Evolutionary conservation across 2,888 invertebrate genomes (phyloP).

Genomic region (Chrysolina haemoptera): DNA sequence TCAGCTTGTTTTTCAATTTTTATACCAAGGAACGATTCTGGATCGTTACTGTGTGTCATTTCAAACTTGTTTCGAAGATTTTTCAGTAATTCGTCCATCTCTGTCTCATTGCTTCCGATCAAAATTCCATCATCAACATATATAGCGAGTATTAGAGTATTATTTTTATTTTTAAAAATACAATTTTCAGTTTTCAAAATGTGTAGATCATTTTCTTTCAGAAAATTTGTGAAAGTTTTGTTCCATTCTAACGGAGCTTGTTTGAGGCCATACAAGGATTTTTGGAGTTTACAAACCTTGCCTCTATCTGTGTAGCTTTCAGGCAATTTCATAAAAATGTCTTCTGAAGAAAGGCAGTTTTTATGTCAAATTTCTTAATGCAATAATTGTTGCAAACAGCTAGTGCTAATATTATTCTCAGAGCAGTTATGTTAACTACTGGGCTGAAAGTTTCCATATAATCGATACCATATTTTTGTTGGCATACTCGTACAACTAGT

Average conservation of each 20-base stretch:
- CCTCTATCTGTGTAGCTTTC: background rate
- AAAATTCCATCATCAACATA: slow-evolving; percentile 17
- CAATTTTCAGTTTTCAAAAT: background rate
- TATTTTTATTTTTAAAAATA: background rate
- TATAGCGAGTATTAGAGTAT: slow-evolving; percentile 1
- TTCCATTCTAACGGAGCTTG: background rate
- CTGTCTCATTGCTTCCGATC: background rate
- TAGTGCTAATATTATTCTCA: slow-evolving; percentile 11
- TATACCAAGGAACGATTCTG: background rate
- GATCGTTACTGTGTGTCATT: background rate
- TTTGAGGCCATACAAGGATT: slow-evolving; percentile 12
- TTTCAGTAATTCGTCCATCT: background rate
- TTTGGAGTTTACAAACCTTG: slow-evolving; percentile 1
- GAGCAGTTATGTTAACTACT: background rate
- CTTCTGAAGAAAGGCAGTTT: background rate
- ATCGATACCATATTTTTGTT: slow-evolving; percentile 17
- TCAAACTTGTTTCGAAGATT: background rate
- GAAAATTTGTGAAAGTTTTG: background rate
- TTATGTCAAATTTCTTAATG: slow-evolving; percentile 11
- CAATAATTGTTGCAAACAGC: background rate
- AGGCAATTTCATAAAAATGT: slow-evolving; percentile 3
- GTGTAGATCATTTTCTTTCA: background rate
- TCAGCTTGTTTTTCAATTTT: background rate
- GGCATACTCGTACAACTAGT: slow-evolving; percentile 22
- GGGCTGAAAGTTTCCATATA: slow-evolving; percentile 23